Evolutionary conservation across 2,888 invertebrate species (phyloP).

Genomic region (Acanthosepion esculentum): DNA sequence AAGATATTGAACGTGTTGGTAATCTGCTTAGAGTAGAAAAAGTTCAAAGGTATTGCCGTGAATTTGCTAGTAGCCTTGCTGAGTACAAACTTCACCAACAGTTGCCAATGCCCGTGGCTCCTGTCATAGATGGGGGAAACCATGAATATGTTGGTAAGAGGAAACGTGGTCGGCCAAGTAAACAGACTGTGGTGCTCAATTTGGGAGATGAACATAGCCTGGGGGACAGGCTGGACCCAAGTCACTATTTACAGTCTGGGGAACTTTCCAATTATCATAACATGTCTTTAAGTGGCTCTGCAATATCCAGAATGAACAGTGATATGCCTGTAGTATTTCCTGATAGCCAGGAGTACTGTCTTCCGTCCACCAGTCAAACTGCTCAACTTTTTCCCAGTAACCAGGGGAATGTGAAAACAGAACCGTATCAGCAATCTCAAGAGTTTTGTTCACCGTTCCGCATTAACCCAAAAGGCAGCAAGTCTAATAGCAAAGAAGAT

Average conservation of each 20-base stretch:
- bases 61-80: slow-evolving; percentile 34
- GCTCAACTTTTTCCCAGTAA: not conserved
- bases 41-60: slow-evolving; percentile 42
- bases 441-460: slow-evolving; percentile 36
- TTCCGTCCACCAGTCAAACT: slow-evolving; percentile 47
- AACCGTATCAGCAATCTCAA: slow-evolving; percentile 16
- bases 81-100: slow-evolving; percentile 36
- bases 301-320: slow-evolving; percentile 24
- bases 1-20: slow-evolving; percentile 41
- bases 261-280: slow-evolving; percentile 41
- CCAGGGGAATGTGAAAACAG: slow-evolving; percentile 42
- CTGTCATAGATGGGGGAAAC: not conserved
- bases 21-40: slow-evolving; percentile 42
- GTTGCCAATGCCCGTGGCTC: not conserved
- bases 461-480: not conserved
- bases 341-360: slow-evolving; percentile 47
- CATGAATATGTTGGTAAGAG: slow-evolving; percentile 16
- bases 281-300: not conserved
- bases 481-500: not conserved
- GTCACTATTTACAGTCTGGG: slow-evolving; percentile 38
- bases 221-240: slow-evolving; percentile 19
- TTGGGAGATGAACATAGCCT: slow-evolving; percentile 35
- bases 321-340: slow-evolving; percentile 46
- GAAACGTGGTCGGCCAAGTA: slow-evolving; percentile 39
- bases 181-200: slow-evolving; percentile 45